These are phyloP conservation scores for Todiramphus saurophagus DNA, from an alignment of 2,113 vertebrate species.

Conservation along the genomic window DNA sequence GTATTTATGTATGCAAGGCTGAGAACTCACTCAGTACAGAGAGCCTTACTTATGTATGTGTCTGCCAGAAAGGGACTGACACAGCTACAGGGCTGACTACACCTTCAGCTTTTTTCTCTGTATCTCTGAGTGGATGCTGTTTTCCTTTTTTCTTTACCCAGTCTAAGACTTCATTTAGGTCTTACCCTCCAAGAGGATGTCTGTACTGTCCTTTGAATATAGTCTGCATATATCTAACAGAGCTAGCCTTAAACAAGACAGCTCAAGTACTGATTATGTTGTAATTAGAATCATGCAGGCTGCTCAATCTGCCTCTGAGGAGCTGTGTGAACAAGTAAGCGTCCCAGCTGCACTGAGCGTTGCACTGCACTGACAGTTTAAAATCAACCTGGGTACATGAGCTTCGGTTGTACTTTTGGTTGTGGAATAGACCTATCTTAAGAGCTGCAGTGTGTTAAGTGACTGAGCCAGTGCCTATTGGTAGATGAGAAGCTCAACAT, in stretches of 20 bases:
- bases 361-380: neutral
- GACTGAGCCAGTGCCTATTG: neutral
- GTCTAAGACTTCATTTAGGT: neutral
- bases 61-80: neutral
- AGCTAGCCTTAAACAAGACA: neutral
- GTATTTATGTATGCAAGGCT: neutral
- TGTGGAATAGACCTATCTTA: neutral
- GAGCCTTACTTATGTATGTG: neutral
- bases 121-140: neutral
- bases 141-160: neutral
- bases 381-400: neutral
- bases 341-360: neutral
- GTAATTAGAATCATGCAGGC: neutral
- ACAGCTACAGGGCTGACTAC: neutral
- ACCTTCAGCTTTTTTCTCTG: neutral
- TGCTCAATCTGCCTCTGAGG: neutral
- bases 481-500: no score
- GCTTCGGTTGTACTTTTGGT: neutral
- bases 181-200: neutral
- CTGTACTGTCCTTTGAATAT: neutral
- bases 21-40: neutral
- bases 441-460: neutral
- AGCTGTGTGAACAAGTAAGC: neutral
- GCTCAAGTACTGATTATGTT: neutral
- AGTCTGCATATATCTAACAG: neutral